Percentiles rank a stretch among this genome's conserved stretches.
These are phyloP conservation scores for Sebastes schlegelii DNA, from an alignment of 2,113 vertebrate genomes.

Conservation along the genomic window DNA sequence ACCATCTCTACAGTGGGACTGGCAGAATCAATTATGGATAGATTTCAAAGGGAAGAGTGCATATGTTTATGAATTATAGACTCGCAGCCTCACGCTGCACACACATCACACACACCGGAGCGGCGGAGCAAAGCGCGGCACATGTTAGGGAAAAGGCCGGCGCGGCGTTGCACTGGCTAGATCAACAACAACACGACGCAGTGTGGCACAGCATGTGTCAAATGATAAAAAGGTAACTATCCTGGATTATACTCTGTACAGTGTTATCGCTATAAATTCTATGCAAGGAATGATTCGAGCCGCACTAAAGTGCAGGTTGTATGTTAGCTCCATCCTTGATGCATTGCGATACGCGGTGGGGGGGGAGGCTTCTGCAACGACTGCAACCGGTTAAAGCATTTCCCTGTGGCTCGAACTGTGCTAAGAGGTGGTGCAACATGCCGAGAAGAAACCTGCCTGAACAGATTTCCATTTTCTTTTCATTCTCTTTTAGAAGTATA, in stretches of 20 bases:
- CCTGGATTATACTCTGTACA: neutral
- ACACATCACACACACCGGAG: conserved; percentile 38
- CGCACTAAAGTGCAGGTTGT: neutral
- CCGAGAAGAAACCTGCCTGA: neutral
- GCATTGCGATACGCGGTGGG: conserved; percentile 5
- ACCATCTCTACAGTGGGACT: conserved; percentile 70
- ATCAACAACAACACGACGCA: conserved; percentile 36
- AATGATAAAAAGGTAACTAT: neutral
- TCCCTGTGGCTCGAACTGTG: conserved; percentile 6
- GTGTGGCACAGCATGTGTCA: conserved; percentile 3
- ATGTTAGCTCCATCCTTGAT: neutral
- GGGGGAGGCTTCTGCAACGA: conserved; percentile 3
- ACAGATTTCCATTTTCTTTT: neutral
- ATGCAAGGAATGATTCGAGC: neutral
- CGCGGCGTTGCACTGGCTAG: conserved; percentile 37
- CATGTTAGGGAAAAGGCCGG: conserved; percentile 48
- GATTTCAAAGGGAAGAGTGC: conserved; percentile 77
- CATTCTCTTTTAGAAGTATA: neutral
- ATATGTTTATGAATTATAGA: conserved; percentile 80
- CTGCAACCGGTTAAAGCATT: conserved; percentile 17
- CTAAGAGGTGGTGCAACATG: conserved; percentile 9
- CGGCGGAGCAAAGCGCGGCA: conserved; percentile 31
- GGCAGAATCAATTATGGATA: conserved; percentile 81
- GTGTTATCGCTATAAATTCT: neutral
- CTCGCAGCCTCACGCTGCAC: conserved; percentile 57